Percentiles rank a stretch among this genome's conserved stretches.
These are phyloP conservation scores for Eolophus roseicapilla DNA, from an alignment of 2,113 vertebrate genomes.

Conservation along the genomic window DNA sequence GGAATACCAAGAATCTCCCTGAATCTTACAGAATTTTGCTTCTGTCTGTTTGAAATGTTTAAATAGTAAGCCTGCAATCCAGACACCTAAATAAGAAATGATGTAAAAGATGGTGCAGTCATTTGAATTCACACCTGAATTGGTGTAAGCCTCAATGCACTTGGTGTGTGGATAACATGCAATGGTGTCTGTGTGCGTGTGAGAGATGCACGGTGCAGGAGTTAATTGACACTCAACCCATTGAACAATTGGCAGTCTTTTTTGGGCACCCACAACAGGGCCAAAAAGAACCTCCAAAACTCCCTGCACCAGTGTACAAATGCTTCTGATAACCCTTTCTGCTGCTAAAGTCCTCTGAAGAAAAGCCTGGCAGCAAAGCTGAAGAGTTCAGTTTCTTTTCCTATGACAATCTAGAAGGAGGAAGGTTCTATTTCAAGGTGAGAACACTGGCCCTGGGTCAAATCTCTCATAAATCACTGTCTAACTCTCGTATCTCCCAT, in stretches of 20 bases:
- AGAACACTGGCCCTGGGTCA: not conserved
- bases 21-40: not conserved
- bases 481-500: not conserved
- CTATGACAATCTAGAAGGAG: not conserved
- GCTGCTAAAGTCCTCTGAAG: not conserved
- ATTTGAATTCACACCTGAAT: not conserved
- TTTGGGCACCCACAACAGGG: not conserved
- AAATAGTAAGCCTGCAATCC: not conserved
- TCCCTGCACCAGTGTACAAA: not conserved
- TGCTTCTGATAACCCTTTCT: not conserved
- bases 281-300: not conserved
- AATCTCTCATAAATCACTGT: conserved; percentile 58
- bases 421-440: conserved; percentile 34
- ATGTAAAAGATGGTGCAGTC: not conserved
- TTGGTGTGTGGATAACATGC: not conserved
- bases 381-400: not conserved
- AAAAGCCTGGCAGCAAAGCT: not conserved
- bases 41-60: not conserved
- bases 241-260: not conserved
- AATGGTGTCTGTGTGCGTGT: not conserved
- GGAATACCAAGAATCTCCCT: not conserved
- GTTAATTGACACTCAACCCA: not conserved
- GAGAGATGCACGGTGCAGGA: not conserved
- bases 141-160: not conserved
- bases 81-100: not conserved